Evolutionary conservation across 2,113 vertebrate genomes (phyloP).

Genomic region (Madoqua kirkii): DNA sequence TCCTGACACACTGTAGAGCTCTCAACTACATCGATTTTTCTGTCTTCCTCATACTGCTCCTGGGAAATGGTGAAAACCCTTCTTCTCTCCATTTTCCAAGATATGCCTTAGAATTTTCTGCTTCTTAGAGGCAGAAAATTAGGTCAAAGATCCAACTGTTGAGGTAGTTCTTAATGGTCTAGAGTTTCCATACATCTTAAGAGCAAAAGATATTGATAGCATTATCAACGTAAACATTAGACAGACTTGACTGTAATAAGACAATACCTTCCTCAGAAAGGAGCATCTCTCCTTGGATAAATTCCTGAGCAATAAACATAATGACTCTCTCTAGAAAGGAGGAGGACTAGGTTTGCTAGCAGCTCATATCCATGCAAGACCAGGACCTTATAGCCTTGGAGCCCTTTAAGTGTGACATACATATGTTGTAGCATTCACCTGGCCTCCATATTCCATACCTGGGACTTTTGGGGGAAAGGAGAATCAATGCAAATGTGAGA

Average conservation of each 20-base stretch:
- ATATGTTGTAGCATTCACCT: neutral
- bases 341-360: neutral
- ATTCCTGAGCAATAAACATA: neutral
- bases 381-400: no score
- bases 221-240: neutral
- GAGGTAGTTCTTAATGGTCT: neutral
- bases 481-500: neutral
- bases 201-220: neutral
- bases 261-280: neutral
- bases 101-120: neutral
- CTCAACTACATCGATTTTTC: neutral
- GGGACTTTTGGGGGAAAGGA: accelerated
- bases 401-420: neutral
- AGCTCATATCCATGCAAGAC: neutral
- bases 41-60: neutral
- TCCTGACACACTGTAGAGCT: neutral
- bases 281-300: neutral
- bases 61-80: neutral
- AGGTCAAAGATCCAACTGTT: neutral
- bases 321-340: neutral
- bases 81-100: neutral
- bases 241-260: neutral
- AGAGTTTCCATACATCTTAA: neutral
- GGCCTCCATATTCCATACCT: neutral
- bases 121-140: neutral